A percentile compares a stretch with the other conserved stretches of the same genome.
Conservation (phyloP, 2,888 invertebrate species). For the Ophraella communa region DNA sequence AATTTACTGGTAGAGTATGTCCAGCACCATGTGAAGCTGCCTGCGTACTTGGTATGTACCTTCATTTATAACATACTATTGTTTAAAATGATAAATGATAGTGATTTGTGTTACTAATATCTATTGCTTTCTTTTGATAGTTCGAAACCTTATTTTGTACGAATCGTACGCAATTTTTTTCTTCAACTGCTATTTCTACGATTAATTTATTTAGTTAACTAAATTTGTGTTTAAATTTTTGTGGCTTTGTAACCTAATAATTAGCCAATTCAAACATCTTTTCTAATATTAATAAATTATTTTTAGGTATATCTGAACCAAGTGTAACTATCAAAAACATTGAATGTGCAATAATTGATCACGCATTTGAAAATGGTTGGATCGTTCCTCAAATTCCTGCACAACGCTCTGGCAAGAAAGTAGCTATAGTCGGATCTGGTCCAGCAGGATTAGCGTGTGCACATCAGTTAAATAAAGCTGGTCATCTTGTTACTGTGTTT, state of each 20-base stretch:
- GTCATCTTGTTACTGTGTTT: conserved; percentile 94
- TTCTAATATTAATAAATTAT: too few relatives aligned
- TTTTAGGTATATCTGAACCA: conserved; percentile 82
- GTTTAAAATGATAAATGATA: too few relatives aligned
- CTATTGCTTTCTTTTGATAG: too few relatives aligned
- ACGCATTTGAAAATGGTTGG: conserved; percentile 94
- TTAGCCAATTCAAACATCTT: too few relatives aligned
- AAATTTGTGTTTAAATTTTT: too few relatives aligned
- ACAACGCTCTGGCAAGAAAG: conserved; percentile 51
- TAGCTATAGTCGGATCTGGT: conserved; percentile 85
- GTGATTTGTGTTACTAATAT: too few relatives aligned
- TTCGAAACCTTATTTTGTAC: too few relatives aligned
- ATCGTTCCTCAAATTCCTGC: conserved; percentile 59
- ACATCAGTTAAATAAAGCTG: conserved; percentile 96
- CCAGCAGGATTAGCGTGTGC: conserved; percentile 95
- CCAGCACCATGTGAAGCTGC: conserved; percentile 99
- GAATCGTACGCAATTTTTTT: neutral
- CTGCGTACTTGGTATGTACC: conserved; percentile 69
- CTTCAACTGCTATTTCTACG: too few relatives aligned
- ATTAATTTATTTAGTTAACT: too few relatives aligned
- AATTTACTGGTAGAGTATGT: conserved; percentile 72
- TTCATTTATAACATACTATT: too few relatives aligned
- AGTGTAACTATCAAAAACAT: conserved; percentile 99
- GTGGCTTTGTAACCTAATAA: too few relatives aligned
- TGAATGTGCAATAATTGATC: conserved; percentile 98